Evolutionary conservation across 2,888 invertebrate genomes (phyloP), one percentile per base, ranked within the genome.

Genomic region (Tupiocoris notatus): DNA sequence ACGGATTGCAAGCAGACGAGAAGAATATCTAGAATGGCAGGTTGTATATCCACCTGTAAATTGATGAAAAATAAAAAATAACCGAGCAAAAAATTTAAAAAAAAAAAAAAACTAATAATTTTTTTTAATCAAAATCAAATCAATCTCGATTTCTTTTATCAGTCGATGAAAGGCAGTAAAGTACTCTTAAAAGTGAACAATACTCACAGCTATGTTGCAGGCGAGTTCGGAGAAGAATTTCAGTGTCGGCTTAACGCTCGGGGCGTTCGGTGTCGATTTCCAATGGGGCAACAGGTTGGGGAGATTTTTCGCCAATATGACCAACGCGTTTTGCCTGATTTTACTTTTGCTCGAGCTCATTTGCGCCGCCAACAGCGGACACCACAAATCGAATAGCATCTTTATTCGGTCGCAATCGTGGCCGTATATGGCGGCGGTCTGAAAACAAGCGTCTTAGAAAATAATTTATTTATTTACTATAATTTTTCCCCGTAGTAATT

Each of bases 151-250:
- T n/a, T n/a, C n/a, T n/a, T n/a, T 12, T 54, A 9, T 12, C 9
- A 16, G 9, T 58, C 2, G 2, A 56, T n/a, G 16, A 68, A 68
- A 58, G n/a, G n/a, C n/a, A n/a, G n/a, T n/a, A n/a, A n/a, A n/a
- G n/a, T n/a, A n/a, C n/a, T n/a, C n/a, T n/a, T n/a, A n/a, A n/a
- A n/a, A n/a, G n/a, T n/a, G n/a, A n/a, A n/a, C n/a, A n/a, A n/a
- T n/a, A 79, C 78, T 77, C 70, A 79, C 79, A 23, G 76, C 73
- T 18, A 74, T 77, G 58, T 56, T 54, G 16, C 64, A 73, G 1
- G 67, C 70, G 2, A 79, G 20, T 22, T 71, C 56, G 23, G 71
- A 58, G 6, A 79, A 12, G 3, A 79, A 74, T 17, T 77, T 67
- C 1, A 78, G 22, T 9, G 78, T 73, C 12, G 78, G 77, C 7